Conservation (phyloP, 1,140 invertebrate genomes). For the Drosophila watanabei region DNA sequence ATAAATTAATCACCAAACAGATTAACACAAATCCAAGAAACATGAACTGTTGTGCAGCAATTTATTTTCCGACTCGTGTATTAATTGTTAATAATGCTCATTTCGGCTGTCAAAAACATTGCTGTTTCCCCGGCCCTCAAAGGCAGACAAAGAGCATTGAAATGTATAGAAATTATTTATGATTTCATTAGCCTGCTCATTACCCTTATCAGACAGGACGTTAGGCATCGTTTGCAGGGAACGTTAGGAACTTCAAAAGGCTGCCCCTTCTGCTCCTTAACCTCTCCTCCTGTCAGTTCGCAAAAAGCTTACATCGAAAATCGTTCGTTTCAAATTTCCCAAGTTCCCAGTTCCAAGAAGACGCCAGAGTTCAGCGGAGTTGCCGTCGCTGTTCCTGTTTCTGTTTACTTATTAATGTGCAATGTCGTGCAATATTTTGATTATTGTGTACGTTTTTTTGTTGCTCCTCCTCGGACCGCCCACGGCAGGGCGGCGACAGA, state of each 20-base stretch:
- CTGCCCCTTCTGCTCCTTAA: neutral
- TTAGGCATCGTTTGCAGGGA: conserved; percentile 9
- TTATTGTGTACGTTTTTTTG: conserved; percentile 57
- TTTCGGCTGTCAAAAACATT: conserved; percentile 24
- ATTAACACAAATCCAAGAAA: neutral
- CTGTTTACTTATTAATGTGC: conserved; percentile 66
- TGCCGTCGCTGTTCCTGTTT: conserved; percentile 22
- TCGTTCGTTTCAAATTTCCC: conserved; percentile 27
- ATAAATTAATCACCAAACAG: neutral
- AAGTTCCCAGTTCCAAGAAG: conserved; percentile 29
- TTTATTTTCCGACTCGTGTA: neutral
- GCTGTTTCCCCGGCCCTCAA: neutral
- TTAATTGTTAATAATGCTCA: conserved; percentile 12
- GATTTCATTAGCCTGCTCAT: conserved; percentile 46
- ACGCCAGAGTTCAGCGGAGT: conserved; percentile 16
- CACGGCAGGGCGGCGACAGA: conserved; percentile 16
- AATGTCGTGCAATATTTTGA: conserved; percentile 73
- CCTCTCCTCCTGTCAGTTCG: conserved; percentile 18
- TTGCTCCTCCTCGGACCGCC: conserved; percentile 9
- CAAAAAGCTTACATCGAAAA: conserved; percentile 26
- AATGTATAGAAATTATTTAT: conserved; percentile 36
- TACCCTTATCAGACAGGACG: conserved; percentile 41
- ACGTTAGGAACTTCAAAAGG: conserved; percentile 35
- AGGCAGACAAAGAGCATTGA: conserved; percentile 15
- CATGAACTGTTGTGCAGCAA: neutral